Base-by-base conservation (phyloP, 2,888 invertebrate genomes). In the Ecliptopera silaceata region DNA sequence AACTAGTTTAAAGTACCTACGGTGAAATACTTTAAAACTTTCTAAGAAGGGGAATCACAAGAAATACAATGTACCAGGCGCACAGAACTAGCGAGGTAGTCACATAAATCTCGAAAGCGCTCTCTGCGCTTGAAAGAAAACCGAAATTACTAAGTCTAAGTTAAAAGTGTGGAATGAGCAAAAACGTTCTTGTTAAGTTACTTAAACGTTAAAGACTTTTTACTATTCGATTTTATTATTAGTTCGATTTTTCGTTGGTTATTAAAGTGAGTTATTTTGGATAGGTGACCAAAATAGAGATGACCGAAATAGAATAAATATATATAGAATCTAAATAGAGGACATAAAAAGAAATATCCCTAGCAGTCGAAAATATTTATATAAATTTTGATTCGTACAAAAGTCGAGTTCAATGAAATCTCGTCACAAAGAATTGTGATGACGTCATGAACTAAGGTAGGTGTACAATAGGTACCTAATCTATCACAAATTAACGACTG, bases 81-180 rank as follows among this genome's bases (percentile, higher is more conserved):
- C 41, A 6, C 45, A 36, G 53, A 43, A 50, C 45, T 18, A 20
- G 49, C 48, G 49, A 53, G 44, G 41, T 58, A 58, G 38, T 54
- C 49, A 15, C 42, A 59, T 59, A 59, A 59, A 59, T 59, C 42
- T 54, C 26, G 12, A 54, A 49, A 53, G 49, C 45, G 49, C 53
- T 49, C 32, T 47, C 52, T 12, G 20, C 38, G 57, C 36, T 53
- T 44, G 29, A 38, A 46, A 53, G 36, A 38, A 46, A 46, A 46
- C 31, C 48, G 15, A 58, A 53, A 58, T 48, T 32, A 58, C 44
- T 15, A 10, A 52, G 26, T 47, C 36, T 18, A 32, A n/a, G 44
- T 26, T 56, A 31, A 48, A 51, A 53, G 26, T 52, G 39, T 32
- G 8, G 20, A 48, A 44, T 47, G 38, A 31, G 43, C 38, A 31